Evolutionary conservation across 2,797 vertebrate species (phyloP), one percentile per base, ranked within the genome.

Genomic region (Otolemur crassicaudatus): DNA sequence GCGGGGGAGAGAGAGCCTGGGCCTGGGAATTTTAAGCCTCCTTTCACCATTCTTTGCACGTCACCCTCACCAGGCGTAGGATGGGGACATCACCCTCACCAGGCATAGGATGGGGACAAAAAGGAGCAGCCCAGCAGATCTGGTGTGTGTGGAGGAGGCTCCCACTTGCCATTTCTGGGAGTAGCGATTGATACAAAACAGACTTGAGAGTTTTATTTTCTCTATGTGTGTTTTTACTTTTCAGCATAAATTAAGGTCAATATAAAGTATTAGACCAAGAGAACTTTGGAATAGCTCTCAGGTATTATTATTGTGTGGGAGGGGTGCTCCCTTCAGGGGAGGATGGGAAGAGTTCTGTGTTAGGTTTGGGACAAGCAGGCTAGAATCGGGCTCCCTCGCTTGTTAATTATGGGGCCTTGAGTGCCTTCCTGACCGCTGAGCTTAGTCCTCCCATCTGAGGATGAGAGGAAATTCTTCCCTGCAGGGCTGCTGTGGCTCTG

Each of bases 181-280:
- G 4, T 4, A 60, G 12, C 27, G 5, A 63, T 0, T 11, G 43
- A 25, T 0, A 1, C 29, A 40, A 23, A 10, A 17, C 8, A n/a
- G 10, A 70, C 22, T 29, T 63, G 34, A 25, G 14, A 29, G 25
- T 46, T 70, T 34, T 63, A 63, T 69, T n/a, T 83, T 56, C 27
- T 83, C 61, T 63, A 5, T n/a, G 6, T 37, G 10, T 46, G 25
- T 29, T 69, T 93, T 61, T 19, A 22, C 40, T 87, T 81, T 27
- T 60, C 58, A 53, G 49, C 4, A 53, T 87, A 61, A 7, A 8
- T 56, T 69, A 43, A 56, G 23, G 22, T 63, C 53, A 79, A 40
- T n/a, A 20, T 43, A 60, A 76, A 27, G 25, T 63, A 29, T 34
- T 43, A 84, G 70, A 23, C n/a, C 23, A 13, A 22, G 14, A 8